Evolutionary conservation across 2,888 invertebrate species (phyloP).

Genomic region (Ctenicera cuprea): DNA sequence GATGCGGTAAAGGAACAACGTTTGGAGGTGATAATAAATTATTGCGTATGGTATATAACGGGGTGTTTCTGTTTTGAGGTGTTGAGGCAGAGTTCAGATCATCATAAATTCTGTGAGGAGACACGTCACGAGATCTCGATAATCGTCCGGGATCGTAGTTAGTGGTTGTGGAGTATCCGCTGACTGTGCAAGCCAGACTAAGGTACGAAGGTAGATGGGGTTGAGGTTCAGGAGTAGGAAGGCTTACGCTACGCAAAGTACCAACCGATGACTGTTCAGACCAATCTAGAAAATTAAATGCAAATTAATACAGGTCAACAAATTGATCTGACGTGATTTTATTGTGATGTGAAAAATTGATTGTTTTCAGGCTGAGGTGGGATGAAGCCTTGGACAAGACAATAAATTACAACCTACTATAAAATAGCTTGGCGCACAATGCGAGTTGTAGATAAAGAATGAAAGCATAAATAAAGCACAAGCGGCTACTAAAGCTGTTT

Average conservation of each 20-base stretch:
- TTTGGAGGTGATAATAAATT: conserved; percentile 71
- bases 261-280: conserved; percentile 73
- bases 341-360: conserved; percentile 7
- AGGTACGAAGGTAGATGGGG: conserved; percentile 90
- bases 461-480: conserved; percentile 16
- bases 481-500: background rate
- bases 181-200: conserved; percentile 91
- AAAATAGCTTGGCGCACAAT: background rate
- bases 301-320: conserved; percentile 18
- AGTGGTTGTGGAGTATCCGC: conserved; percentile 91
- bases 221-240: conserved; percentile 66
- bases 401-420: conserved; percentile 38
- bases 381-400: conserved; percentile 16
- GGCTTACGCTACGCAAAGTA: conserved; percentile 74
- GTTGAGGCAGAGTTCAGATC: conserved; percentile 60
- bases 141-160: conserved; percentile 88
- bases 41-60: conserved; percentile 65
- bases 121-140: conserved; percentile 79
- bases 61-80: conserved; percentile 55
- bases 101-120: conserved; percentile 78
- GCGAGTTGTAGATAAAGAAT: conserved; percentile 3
- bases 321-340: conserved; percentile 7
- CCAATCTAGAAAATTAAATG: conserved; percentile 70
- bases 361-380: background rate
- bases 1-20: conserved; percentile 66